phyloP scores from a whole-genome alignment of 2,797 vertebrate species.

The Pipistrellus pipistrellus region DNA sequence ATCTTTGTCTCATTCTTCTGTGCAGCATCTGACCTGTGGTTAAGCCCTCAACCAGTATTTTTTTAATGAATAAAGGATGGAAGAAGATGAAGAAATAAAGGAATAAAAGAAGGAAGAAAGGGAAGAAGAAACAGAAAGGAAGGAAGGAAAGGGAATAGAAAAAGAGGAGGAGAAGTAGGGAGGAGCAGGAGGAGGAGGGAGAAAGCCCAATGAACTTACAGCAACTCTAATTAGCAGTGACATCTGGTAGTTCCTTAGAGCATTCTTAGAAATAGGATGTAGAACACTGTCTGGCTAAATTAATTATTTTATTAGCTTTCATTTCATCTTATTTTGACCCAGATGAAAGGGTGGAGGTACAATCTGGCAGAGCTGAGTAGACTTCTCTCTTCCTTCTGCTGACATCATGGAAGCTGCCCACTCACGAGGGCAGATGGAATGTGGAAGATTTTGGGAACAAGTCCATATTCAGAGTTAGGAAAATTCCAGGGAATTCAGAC shows the following conservation, averaged over 20 bases:
- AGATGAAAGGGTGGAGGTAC: neutral
- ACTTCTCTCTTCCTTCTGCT: neutral
- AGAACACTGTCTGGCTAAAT: neutral
- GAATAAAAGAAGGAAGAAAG: neutral
- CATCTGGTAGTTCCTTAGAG: neutral
- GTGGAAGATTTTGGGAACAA: neutral
- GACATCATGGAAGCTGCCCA: neutral
- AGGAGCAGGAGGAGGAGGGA: neutral
- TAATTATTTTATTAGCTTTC: constrained; percentile 50
- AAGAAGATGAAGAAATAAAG: neutral
- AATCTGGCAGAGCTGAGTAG: accelerated
- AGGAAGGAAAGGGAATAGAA: neutral
- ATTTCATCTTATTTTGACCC: constrained; percentile 41
- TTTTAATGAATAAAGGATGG: neutral
- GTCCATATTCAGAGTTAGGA: constrained; percentile 32
- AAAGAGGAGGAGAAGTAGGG: too few species aligned
- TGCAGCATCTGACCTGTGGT: neutral
- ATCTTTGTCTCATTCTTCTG: constrained; percentile 19
- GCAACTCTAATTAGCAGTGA: too few species aligned
- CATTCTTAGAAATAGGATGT: constrained; percentile 4
- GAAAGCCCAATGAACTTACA: neutral
- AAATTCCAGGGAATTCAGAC: constrained; percentile 64
- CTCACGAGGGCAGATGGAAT: neutral
- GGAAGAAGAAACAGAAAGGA: neutral
- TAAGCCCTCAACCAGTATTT: neutral